phyloP scores from a whole-genome alignment of 2,888 invertebrate genomes.

The Rhimphoctona megacephalus region DNA sequence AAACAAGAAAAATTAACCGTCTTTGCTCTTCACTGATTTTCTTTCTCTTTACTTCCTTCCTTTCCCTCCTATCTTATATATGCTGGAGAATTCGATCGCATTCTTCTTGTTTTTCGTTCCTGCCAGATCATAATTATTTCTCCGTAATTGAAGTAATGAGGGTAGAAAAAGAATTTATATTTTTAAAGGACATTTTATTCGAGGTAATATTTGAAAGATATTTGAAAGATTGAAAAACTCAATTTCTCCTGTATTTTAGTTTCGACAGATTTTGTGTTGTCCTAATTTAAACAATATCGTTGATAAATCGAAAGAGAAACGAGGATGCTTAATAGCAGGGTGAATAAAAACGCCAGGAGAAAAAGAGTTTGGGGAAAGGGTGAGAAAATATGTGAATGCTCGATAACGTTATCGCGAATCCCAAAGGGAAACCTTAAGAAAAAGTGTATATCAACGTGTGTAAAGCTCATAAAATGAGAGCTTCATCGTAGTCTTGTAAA shows the following conservation, averaged over 20 bases:
- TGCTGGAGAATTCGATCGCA: constrained; percentile 4
- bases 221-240: background rate
- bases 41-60: constrained; percentile 49
- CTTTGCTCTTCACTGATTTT: constrained; percentile 66
- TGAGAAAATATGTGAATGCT: constrained; percentile 65
- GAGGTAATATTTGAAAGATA: constrained; percentile 14
- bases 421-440: constrained; percentile 52
- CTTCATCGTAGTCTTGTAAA: constrained; percentile 39
- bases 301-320: too few species aligned
- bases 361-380: constrained; percentile 5
- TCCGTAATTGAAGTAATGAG: constrained; percentile 29
- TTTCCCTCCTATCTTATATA: constrained; percentile 6
- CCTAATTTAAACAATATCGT: too few species aligned
- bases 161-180: background rate
- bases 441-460: constrained; percentile 51
- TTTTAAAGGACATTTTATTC: background rate
- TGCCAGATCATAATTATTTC: constrained; percentile 21
- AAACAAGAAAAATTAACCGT: constrained; percentile 82
- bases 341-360: constrained; percentile 13
- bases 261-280: too few species aligned
- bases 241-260: background rate
- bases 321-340: background rate
- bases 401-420: constrained; percentile 69
- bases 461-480: constrained; percentile 57
- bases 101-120: constrained; percentile 27